Evolutionary conservation across 2,888 invertebrate genomes (phyloP), one percentile per base, ranked within the genome.

Genomic region (Laothoe populi): DNA sequence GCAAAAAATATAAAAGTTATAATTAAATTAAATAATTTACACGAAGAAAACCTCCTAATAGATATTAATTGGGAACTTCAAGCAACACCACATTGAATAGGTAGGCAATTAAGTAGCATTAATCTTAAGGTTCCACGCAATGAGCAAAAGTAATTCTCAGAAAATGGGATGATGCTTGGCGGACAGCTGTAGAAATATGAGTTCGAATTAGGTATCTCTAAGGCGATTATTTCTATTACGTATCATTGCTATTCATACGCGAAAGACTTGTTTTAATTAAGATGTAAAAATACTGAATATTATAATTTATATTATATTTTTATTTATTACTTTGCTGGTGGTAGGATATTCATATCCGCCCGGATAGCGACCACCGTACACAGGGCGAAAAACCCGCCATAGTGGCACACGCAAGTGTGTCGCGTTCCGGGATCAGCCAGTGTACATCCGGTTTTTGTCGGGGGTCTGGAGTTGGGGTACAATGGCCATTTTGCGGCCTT

Each of bases 31-130:
- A 78, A 74, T 70, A 76, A 71, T 64, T 70, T 67, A 75, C 70
- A 72, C 73, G 75, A 79, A 75, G 74, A 77, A 81, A 82, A 79
- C 31, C 35, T 11, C 53, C 35, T 53, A 19, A 53, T 35, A 78
- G 75, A 78, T 79, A 82, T 83, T 79, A 82, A 83, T 82, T 78
- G 79, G 75, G 78, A 78, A 76, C 75, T 81, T 74, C 75, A 77
- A 73, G 66, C 72, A 70, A 71, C 75, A 79, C 80, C 78, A 78
- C 74, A 79, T 80, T 85, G 83, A 87, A 87, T 86, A 84, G 85
- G 84, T 86, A 83, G 83, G 81, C 80, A 88, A 89, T 89, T 87
- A 88, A 83, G 79, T 72, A 72, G 79, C 78, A 87, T 87, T 87
- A 84, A 87, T 86, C 86, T 83, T 79, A 72, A 71, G 79, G 71